Evolutionary conservation across 2,888 invertebrate genomes (phyloP).

Genomic region (Mesorhabditis belari): DNA sequence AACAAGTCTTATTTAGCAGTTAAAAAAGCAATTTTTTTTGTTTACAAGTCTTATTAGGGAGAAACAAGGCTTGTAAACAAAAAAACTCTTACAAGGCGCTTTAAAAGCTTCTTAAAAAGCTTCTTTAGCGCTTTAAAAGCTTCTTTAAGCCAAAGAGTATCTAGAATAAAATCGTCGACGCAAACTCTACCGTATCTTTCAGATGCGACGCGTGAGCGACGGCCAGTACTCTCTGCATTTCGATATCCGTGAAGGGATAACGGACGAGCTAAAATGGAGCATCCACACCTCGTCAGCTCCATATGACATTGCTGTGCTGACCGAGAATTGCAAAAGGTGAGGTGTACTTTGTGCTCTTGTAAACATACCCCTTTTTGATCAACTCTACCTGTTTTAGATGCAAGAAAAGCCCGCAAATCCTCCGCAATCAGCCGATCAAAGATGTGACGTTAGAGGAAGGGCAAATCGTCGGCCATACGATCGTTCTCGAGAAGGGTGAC

Average conservation of each 20-base stretch:
- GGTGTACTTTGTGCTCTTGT: not conserved
- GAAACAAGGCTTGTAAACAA: no score
- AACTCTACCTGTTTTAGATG: slow-evolving; percentile 6
- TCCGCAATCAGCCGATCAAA: slow-evolving; percentile 23
- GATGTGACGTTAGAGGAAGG: slow-evolving; percentile 22
- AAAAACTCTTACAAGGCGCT: no score
- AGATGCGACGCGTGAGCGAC: slow-evolving; percentile 8
- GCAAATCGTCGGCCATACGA: slow-evolving; percentile 28
- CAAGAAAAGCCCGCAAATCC: slow-evolving; percentile 29
- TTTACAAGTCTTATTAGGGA: no score
- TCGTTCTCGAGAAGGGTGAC: slow-evolving; percentile 22
- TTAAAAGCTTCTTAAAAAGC: no score
- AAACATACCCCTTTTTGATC: not conserved
- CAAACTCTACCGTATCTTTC: not conserved
- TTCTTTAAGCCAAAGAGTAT: no score
- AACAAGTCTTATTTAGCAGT: no score
- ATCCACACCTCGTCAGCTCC: slow-evolving; percentile 31
- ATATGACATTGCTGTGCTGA: slow-evolving; percentile 36
- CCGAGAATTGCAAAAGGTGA: slow-evolving; percentile 28
- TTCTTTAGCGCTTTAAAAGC: no score
- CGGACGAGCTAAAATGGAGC: slow-evolving; percentile 20
- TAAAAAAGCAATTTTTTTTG: no score
- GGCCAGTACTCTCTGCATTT: slow-evolving; percentile 29
- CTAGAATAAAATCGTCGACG: not conserved
- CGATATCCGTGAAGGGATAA: slow-evolving; percentile 23